A percentile compares a stretch with the other conserved stretches of the same genome.
Evolutionary conservation across 2,888 invertebrate species (phyloP).

Genomic region (Metellina segmentata): DNA sequence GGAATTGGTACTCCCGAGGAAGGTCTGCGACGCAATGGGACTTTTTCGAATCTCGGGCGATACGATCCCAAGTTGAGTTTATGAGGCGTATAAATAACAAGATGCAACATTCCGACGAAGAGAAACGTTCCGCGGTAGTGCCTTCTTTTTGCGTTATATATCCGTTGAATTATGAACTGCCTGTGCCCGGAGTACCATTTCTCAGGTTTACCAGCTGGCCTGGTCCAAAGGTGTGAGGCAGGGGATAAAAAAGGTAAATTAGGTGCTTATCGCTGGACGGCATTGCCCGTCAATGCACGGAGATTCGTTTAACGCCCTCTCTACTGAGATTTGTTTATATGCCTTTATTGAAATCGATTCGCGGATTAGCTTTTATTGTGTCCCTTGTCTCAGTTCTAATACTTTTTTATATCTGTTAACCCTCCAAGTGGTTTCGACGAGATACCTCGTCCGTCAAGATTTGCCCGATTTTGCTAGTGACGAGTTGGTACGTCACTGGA

Average conservation of each 20-base stretch:
- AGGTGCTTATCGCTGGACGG: slow-evolving; percentile 46
- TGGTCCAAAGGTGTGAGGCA: neutral
- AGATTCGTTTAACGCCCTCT: neutral
- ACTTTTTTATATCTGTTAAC: too few species aligned
- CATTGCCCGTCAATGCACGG: slow-evolving; percentile 19
- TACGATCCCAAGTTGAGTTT: slow-evolving; percentile 48
- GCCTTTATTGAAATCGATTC: slow-evolving; percentile 13
- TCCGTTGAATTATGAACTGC: slow-evolving; percentile 62
- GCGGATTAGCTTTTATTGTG: slow-evolving; percentile 33
- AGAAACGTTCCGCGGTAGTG: neutral
- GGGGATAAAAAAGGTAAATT: slow-evolving; percentile 35
- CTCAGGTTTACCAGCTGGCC: slow-evolving; percentile 60
- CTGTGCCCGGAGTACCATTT: slow-evolving; percentile 42
- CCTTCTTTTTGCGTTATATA: slow-evolving; percentile 34
- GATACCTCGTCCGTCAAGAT: too few species aligned
- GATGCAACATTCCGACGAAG: slow-evolving; percentile 53
- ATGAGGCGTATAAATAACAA: slow-evolving; percentile 72
- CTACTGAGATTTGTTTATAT: slow-evolving; percentile 2
- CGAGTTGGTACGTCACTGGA: too few species aligned
- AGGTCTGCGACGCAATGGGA: slow-evolving; percentile 14
- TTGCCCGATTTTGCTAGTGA: too few species aligned
- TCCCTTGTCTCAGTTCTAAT: neutral
- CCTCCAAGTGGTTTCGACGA: too few species aligned
- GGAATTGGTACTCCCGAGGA: slow-evolving; percentile 17
- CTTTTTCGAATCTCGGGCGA: slow-evolving; percentile 34